phyloP scores from a whole-genome alignment of 2,888 invertebrate species.

The Pterostichus niger region DNA sequence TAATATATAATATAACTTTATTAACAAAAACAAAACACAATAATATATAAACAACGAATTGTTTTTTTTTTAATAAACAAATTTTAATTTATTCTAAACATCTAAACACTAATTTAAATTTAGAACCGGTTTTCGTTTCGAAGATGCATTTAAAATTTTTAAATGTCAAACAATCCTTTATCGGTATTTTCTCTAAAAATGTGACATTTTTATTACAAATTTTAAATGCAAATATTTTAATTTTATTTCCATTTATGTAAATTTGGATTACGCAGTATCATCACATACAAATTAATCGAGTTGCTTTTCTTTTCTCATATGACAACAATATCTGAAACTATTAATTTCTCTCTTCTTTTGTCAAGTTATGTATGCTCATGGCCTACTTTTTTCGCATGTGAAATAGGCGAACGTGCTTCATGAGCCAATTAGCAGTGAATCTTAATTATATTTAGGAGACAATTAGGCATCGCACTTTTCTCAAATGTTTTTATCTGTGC shows the following conservation, averaged over 20 bases:
- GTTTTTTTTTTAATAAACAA: conserved; percentile 12
- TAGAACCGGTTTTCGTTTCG: conserved; percentile 18
- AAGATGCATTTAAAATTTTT: conserved; percentile 30
- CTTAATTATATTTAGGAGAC: conserved; percentile 35
- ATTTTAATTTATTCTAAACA: conserved; percentile 15
- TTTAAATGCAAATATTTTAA: conserved; percentile 12
- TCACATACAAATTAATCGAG: conserved; percentile 30
- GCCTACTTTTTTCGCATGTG: conserved; percentile 31
- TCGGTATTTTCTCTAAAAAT: conserved; percentile 4
- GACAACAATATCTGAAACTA: conserved; percentile 36
- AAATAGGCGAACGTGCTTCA: conserved; percentile 9
- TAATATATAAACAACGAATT: conserved; percentile 13
- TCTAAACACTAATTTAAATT: conserved; percentile 1
- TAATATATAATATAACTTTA: not conserved
- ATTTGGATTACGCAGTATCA: conserved; percentile 1
- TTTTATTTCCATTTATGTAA: not conserved
- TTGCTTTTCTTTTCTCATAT: conserved; percentile 51
- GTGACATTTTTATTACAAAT: conserved; percentile 4
- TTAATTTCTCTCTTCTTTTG: conserved; percentile 45
- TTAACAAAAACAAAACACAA: not conserved
- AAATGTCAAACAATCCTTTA: conserved; percentile 30
- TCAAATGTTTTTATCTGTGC: conserved; percentile 35
- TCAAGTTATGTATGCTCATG: conserved; percentile 30
- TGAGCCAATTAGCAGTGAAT: conserved; percentile 30
- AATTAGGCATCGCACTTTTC: conserved; percentile 49